phyloP scores from a whole-genome alignment of 64 coral and sea anemone genomes.

The Stichodactyla helianthus region DNA sequence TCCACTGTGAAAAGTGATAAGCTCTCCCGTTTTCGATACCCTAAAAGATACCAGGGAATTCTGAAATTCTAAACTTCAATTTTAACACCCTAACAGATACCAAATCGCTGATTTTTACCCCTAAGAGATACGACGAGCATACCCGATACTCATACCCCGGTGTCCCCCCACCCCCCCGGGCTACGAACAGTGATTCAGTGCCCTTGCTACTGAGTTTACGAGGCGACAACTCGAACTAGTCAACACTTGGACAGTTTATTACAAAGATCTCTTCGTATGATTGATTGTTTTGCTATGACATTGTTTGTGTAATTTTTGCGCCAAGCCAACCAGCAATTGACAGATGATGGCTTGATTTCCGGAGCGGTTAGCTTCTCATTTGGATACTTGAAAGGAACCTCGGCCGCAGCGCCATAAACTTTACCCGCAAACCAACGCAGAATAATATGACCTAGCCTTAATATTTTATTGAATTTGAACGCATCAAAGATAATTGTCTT shows the following conservation, averaged over 20 bases:
- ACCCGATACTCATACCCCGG: too few relatives aligned
- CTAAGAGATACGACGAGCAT: too few relatives aligned
- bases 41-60: too few relatives aligned
- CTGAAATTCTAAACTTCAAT: too few relatives aligned
- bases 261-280: background rate
- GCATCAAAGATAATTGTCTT: background rate
- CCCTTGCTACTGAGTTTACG: background rate
- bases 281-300: background rate
- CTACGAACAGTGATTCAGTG: too few relatives aligned
- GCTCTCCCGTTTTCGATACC: too few relatives aligned
- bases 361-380: background rate
- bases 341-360: background rate
- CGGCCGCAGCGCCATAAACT: background rate
- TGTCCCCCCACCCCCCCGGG: too few relatives aligned
- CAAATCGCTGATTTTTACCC: too few relatives aligned
- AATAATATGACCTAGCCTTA: background rate
- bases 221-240: background rate
- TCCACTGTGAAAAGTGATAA: too few relatives aligned
- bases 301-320: background rate
- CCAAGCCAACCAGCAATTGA: background rate
- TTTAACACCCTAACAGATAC: too few relatives aligned
- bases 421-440: background rate
- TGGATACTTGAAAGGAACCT: background rate
- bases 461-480: constrained; percentile 1
- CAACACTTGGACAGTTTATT: background rate